Conservation (phyloP, 2,113 vertebrate genomes). For the Triplophysa dalaica region DNA sequence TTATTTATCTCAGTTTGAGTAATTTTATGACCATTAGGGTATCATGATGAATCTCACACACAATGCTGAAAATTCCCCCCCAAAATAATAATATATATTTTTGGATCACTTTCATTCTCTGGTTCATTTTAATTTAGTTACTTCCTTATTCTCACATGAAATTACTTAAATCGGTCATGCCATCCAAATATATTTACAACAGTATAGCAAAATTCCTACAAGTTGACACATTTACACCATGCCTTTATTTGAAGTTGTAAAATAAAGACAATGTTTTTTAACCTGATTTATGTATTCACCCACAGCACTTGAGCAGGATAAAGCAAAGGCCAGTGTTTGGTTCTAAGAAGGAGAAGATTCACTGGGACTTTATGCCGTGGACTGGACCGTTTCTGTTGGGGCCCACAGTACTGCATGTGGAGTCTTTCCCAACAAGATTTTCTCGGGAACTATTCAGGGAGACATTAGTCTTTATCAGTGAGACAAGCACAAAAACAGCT, state of each 20-base stretch:
- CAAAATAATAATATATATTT: too few species aligned
- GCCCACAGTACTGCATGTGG: conserved; percentile 33
- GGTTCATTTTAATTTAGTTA: too few species aligned
- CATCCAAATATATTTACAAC: too few species aligned
- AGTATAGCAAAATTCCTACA: too few species aligned
- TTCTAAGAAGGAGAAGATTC: conserved; percentile 75
- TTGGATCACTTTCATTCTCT: too few species aligned
- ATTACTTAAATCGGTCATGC: too few species aligned
- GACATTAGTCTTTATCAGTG: conserved; percentile 51
- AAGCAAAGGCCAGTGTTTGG: conserved; percentile 88
- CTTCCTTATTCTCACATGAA: too few species aligned
- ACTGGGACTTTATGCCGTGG: conserved; percentile 17
- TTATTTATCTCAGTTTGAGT: too few species aligned
- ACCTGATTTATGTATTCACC: conserved; percentile 38
- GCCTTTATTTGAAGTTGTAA: background rate
- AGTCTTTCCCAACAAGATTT: conserved; percentile 46
- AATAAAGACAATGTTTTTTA: background rate
- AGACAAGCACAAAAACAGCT: conserved; percentile 45
- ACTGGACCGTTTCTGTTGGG: conserved; percentile 30
- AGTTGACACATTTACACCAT: background rate
- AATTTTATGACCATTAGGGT: too few species aligned
- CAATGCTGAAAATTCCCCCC: too few species aligned
- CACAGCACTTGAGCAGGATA: conserved; percentile 88
- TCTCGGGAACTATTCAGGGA: conserved; percentile 65
- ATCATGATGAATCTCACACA: too few species aligned